A percentile compares a stretch with the other conserved stretches of the same genome.
Conservation (phyloP, 2,797 vertebrate genomes). For the Geotria australis region DNA sequence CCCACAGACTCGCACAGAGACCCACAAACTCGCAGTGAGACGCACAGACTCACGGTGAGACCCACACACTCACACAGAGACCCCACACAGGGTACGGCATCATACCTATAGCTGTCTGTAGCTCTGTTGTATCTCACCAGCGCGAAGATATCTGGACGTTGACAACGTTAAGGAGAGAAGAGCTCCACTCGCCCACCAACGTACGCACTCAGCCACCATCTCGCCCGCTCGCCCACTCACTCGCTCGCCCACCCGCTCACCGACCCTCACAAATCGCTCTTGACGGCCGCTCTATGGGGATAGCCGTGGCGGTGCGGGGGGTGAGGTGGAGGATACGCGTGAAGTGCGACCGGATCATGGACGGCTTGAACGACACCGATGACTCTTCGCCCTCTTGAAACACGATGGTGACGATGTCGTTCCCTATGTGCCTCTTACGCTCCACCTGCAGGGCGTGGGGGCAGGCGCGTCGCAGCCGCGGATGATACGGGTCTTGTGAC, state of each 20-base stretch:
- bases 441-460: constrained; percentile 34
- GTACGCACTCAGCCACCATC: neutral
- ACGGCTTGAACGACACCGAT: constrained; percentile 71
- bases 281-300: no score
- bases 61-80: no score
- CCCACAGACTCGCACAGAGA: no score
- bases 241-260: neutral
- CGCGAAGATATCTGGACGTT: constrained; percentile 96
- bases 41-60: no score
- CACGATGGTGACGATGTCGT: constrained; percentile 89
- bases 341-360: constrained; percentile 97
- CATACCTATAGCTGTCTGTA: constrained; percentile 93
- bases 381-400: constrained; percentile 93
- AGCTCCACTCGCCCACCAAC: neutral
- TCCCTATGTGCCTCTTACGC: constrained; percentile 86
- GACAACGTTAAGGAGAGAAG: constrained; percentile 11
- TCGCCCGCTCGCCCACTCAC: neutral
- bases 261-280: neutral
- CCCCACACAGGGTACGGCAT: no score
- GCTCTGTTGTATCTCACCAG: constrained; percentile 85
- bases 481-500: no score
- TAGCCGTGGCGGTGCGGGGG: no score
- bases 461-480: neutral
- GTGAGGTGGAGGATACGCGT: constrained; percentile 99
- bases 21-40: no score